Conservation (phyloP, 2,797 vertebrate genomes). For the Neosalanx taihuensis region DNA sequence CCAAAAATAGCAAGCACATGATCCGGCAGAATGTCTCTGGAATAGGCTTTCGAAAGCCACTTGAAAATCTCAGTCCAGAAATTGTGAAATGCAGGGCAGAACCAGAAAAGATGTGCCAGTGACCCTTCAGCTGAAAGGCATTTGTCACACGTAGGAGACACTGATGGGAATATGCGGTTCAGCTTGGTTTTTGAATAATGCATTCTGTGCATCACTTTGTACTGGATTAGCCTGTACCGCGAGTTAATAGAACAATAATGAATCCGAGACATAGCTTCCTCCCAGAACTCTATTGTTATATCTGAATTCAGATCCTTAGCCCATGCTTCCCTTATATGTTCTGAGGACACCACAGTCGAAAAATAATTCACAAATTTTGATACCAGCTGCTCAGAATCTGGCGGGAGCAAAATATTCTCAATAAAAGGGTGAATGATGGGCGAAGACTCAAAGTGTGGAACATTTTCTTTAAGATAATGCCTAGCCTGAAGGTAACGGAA, state of each 20-base stretch:
- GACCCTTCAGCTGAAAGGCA: conserved; percentile 8
- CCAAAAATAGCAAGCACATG: not conserved
- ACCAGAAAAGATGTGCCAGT: conserved; percentile 1
- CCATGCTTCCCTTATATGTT: not conserved
- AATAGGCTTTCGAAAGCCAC: too few species aligned
- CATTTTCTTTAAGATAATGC: not conserved
- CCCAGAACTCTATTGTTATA: conserved; percentile 5
- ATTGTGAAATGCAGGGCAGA: conserved; percentile 3
- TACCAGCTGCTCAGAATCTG: conserved; percentile 16
- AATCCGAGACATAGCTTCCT: not conserved
- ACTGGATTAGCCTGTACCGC: conserved; percentile 8
- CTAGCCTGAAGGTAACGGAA: too few species aligned
- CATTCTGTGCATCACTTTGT: conserved; percentile 4
- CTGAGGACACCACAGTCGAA: not conserved
- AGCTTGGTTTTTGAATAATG: conserved; percentile 7
- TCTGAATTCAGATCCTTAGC: not conserved
- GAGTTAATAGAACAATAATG: conserved; percentile 8
- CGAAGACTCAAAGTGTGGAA: not conserved
- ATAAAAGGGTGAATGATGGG: conserved; percentile 5
- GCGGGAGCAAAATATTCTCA: conserved; percentile 9
- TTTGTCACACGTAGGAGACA: conserved; percentile 9
- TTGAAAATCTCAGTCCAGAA: conserved; percentile 19
- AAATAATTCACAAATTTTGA: conserved; percentile 2
- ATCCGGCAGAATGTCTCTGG: not conserved
- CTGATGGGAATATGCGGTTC: conserved; percentile 6